Base-by-base conservation (phyloP, 1,140 invertebrate genomes). In the Saxidomus purpurata region DNA sequence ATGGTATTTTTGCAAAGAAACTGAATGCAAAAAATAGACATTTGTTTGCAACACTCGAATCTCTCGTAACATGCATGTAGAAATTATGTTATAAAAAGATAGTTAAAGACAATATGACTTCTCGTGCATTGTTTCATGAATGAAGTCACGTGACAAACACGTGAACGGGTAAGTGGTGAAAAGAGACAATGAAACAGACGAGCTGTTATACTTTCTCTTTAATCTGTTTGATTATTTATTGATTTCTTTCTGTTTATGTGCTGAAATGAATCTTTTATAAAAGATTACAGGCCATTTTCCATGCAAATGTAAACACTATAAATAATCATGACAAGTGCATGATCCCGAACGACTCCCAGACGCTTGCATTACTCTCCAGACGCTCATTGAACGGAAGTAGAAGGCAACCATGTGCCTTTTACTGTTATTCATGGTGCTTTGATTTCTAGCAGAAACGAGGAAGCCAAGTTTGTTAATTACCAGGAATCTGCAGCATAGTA, bases 391-490 rank as follows among this genome's bases (percentile, higher is more conserved):
- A 15, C 67, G 67, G 67, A 71, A 40, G 67, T 71, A 19, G 38
- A 38, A 38, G 34, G 22, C 4, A 19, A 38, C 11, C 67, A 71
- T 34, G 36, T 71, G 67, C 34, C 67, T 38, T 71, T 71, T 19
- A 71, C 67, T 71, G 67, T 40, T 71, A 71, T 71, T 71, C 67
- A 63, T 63, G 31, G 67, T 34, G 67, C 67, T 71, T 71, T 71
- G 67, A 71, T 71, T 71, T 71, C 67, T 36, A 15, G 2, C 34
- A 40, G 67, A 36, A 71, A 71, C 22, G 17, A 36, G 67, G 67
- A 71, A 71, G 67, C 67, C 67, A 71, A 28, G 36, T 71, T 15
- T 71, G 22, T 71, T 71, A 71, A 71, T 71, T 71, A 71, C 13
- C 15, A 71, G 67, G 67, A 71, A 71, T 71, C 34, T 38, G 19